These are phyloP conservation scores for Macquaria ambigua DNA, from an alignment of 2,113 vertebrate species.

Conservation along the genomic window DNA sequence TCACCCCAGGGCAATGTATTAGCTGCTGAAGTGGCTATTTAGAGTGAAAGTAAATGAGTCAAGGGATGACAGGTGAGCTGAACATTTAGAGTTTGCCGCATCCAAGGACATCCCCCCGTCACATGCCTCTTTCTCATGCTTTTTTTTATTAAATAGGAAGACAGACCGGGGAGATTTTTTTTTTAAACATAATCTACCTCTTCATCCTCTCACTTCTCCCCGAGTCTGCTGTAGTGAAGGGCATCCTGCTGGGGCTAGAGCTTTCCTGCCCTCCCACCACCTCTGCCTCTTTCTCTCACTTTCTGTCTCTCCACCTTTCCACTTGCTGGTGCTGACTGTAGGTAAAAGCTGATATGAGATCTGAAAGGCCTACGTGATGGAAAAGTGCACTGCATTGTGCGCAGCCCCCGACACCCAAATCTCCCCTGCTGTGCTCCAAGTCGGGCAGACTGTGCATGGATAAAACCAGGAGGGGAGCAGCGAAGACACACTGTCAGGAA, in stretches of 20 bases:
- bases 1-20: conserved; percentile 64
- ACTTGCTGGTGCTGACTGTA: conserved; percentile 40
- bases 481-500: conserved; percentile 48
- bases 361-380: conserved; percentile 49
- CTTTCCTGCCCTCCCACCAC: conserved; percentile 29
- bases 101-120: conserved; percentile 57
- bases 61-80: conserved; percentile 66
- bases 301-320: conserved; percentile 36
- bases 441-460: conserved; percentile 11
- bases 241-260: conserved; percentile 50
- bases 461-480: conserved; percentile 31
- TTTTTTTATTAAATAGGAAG: conserved; percentile 24
- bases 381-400: conserved; percentile 38
- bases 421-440: conserved; percentile 60
- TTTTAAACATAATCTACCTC: conserved; percentile 18
- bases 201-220: conserved; percentile 22
- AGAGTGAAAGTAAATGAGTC: conserved; percentile 68
- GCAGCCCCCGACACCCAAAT: conserved; percentile 10
- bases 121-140: neutral
- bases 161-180: conserved; percentile 3
- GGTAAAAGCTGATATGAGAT: conserved; percentile 53
- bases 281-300: conserved; percentile 1
- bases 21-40: conserved; percentile 77
- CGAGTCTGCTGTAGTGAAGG: conserved; percentile 27
- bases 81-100: conserved; percentile 55